phyloP scores from a whole-genome alignment of 2,797 vertebrate species.

The Botia almorhae region DNA sequence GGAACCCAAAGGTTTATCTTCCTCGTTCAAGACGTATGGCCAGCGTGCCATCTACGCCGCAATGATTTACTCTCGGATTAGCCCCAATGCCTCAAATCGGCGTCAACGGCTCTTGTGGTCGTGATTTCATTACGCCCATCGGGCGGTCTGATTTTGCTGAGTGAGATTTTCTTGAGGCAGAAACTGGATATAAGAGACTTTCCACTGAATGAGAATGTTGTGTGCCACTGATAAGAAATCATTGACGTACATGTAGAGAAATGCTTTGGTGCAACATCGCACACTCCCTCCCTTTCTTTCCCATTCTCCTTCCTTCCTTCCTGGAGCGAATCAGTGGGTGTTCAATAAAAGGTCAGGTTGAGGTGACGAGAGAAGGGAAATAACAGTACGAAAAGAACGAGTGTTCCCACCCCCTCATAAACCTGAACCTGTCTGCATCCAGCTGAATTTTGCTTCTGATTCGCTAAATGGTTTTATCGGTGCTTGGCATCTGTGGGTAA shows the following conservation, averaged over 20 bases:
- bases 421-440: not conserved
- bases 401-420: constrained; percentile 27
- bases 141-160: not conserved
- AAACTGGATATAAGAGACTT: constrained; percentile 11
- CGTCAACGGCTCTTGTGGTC: constrained; percentile 1
- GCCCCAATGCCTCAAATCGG: constrained; percentile 1
- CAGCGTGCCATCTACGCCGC: not conserved
- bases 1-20: constrained; percentile 17
- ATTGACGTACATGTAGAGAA: not conserved
- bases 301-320: not conserved
- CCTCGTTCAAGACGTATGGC: not conserved
- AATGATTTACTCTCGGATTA: not conserved
- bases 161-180: not conserved
- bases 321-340: constrained; percentile 49
- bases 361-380: constrained; percentile 66
- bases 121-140: constrained; percentile 9
- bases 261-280: not conserved
- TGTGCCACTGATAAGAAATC: constrained; percentile 7
- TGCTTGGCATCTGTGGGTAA: constrained; percentile 18
- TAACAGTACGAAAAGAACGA: constrained; percentile 48
- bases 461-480: not conserved
- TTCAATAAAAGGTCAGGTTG: constrained; percentile 71
- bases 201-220: not conserved
- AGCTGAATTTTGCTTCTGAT: not conserved
- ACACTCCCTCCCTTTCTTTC: constrained; percentile 2